phyloP scores from a whole-genome alignment of 2,113 vertebrate genomes.

The Lepisosteus osseus region DNA sequence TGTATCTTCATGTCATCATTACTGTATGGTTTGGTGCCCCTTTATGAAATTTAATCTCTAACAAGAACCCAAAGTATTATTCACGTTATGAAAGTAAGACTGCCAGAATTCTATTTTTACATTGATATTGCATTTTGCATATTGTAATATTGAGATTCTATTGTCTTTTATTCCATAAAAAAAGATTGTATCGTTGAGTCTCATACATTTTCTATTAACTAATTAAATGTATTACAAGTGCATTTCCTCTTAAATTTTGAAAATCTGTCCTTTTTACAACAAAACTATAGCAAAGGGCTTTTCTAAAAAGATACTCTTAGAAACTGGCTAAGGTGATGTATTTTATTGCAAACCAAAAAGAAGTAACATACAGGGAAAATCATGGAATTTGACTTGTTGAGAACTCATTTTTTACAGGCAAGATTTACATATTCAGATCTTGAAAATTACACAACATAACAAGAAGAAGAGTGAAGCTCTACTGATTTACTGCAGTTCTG shows the following conservation, averaged over 20 bases:
- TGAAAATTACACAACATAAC: too few relatives aligned
- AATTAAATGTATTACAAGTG: constrained; percentile 65
- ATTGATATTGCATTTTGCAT: constrained; percentile 45
- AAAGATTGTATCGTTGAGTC: constrained; percentile 53
- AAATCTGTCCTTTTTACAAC: too few relatives aligned
- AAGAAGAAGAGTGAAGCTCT: too few relatives aligned
- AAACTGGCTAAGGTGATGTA: too few relatives aligned
- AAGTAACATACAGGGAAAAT: too few relatives aligned
- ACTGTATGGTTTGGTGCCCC: neutral
- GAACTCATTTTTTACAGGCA: too few relatives aligned
- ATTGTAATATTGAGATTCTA: constrained; percentile 31
- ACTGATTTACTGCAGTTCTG: too few relatives aligned
- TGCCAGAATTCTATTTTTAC: constrained; percentile 42
- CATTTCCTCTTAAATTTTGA: constrained; percentile 16
- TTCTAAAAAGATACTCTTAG: too few relatives aligned
- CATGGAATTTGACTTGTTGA: too few relatives aligned
- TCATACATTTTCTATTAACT: constrained; percentile 52
- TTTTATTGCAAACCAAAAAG: too few relatives aligned
- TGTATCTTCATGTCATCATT: neutral
- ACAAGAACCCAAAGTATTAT: constrained; percentile 21
- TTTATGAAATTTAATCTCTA: constrained; percentile 14
- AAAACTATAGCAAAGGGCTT: too few relatives aligned
- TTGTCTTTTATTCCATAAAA: constrained; percentile 40
- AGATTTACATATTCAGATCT: too few relatives aligned
- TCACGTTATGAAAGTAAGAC: constrained; percentile 22